These are phyloP conservation scores for Metalampra italica DNA, from an alignment of 2,888 invertebrate species.

Conservation along the genomic window DNA sequence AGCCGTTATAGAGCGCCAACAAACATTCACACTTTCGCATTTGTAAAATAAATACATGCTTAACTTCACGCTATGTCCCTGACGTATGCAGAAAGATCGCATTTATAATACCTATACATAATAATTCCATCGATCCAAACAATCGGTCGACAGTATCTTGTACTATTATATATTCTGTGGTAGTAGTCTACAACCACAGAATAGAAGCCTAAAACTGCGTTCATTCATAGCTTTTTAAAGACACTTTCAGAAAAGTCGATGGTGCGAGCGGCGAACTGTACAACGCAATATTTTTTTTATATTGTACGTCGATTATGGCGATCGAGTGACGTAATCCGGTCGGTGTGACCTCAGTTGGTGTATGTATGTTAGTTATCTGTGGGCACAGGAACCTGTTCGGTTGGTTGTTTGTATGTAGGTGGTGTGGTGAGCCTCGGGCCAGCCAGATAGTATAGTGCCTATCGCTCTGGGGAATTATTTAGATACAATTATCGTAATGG, in stretches of 20 bases:
- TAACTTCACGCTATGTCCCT: too few relatives aligned
- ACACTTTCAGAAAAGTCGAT: neutral
- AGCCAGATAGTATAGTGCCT: neutral
- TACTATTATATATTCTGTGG: too few relatives aligned
- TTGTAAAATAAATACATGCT: too few relatives aligned
- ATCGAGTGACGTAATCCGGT: slow-evolving; percentile 45
- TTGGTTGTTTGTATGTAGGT: slow-evolving; percentile 9
- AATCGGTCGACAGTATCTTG: too few relatives aligned
- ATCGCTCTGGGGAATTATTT: neutral
- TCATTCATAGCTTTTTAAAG: too few relatives aligned
- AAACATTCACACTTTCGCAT: too few relatives aligned
- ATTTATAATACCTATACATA: too few relatives aligned
- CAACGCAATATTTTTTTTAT: slow-evolving; percentile 9
- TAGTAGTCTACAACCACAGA: too few relatives aligned
- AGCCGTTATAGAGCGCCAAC: too few relatives aligned
- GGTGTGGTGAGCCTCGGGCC: neutral
- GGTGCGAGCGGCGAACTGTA: slow-evolving; percentile 9
- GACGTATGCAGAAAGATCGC: too few relatives aligned
- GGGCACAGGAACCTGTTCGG: slow-evolving; percentile 45
- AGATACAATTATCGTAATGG: neutral
- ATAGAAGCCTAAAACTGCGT: too few relatives aligned
- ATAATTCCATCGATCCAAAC: too few relatives aligned
- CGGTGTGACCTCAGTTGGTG: slow-evolving; percentile 40
- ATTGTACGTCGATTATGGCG: neutral
- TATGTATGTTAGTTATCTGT: slow-evolving; percentile 43